Evolutionary conservation across 2,888 invertebrate genomes (phyloP), one percentile per base, ranked within the genome.

Genomic region (Drosophila helvetica): DNA sequence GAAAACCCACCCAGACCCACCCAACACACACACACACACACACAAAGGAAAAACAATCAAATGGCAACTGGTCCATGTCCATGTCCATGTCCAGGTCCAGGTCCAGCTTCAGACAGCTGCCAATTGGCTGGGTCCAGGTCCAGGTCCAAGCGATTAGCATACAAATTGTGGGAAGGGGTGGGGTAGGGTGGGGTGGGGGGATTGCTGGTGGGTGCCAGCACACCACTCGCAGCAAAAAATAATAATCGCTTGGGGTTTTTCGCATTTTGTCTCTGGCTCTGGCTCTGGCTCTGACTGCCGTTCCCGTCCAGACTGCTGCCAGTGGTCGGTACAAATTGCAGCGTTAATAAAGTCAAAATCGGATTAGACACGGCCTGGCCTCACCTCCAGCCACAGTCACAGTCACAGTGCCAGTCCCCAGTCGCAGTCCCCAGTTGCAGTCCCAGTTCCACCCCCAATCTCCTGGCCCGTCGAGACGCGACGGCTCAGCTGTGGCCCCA

Each of bases 281-380:
- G 10, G 10, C 30, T 3, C 10, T 33, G 27, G 6, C 47, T 59
- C 19, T 15, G 46, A 47, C 57, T 53, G 46, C 19, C 59, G 27
- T 18, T 45, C 25, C 25, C 54, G n/a, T 54, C 47, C 25, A 54
- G 54, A 22, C 51, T 43, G 56, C 51, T 43, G 56, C 25, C 67
- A 65, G 79, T 66, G 81, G 82, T 79, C 75, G 55, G 64, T 82
- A 81, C 82, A 86, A 82, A 86, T 82, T 83, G 82, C 80, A 86
- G 69, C 82, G 86, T 82, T 86, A 86, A 82, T 86, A 82, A 82
- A 82, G 86, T 82, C 80, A 77, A 82, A 82, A 86, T 82, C 86
- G 82, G 77, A 86, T 83, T 86, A 80, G 80, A 83, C 80, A 79
- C 80, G 72, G 77, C 74, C 50, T 68, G 60, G 38, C 38, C 38